Evolutionary conservation across 2,113 vertebrate species (phyloP).

Genomic region (Phyllostomus hastatus): DNA sequence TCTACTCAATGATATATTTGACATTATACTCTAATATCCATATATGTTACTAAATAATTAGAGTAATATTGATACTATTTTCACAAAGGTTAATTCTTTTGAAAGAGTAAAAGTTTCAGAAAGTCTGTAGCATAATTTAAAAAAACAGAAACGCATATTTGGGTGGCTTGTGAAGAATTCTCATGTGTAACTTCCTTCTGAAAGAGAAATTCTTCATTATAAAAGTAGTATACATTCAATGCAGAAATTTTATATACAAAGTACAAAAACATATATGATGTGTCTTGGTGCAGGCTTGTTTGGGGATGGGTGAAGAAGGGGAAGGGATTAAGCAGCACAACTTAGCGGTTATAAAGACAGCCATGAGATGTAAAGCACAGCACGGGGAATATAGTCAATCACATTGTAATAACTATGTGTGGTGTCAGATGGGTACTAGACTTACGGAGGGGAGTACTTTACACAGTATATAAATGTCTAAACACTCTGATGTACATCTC

Average conservation of each 20-base stretch:
- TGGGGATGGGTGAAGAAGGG: background rate
- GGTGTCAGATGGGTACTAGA: background rate
- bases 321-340: background rate
- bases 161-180: background rate
- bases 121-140: background rate
- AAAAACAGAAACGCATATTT: background rate
- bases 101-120: conserved; percentile 14
- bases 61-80: background rate
- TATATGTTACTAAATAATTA: background rate
- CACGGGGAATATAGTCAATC: background rate
- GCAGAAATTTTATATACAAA: background rate
- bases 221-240: background rate
- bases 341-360: background rate
- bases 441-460: background rate
- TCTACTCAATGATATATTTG: background rate
- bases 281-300: background rate
- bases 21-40: background rate
- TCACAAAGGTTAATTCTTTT: conserved; percentile 27
- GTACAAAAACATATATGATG: background rate
- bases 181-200: background rate
- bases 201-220: background rate
- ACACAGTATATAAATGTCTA: background rate
- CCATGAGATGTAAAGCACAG: background rate
- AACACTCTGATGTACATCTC: background rate
- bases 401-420: background rate